These are phyloP conservation scores for Drosophila pectinifera DNA, from an alignment of 1,140 invertebrate genomes.

Conservation along the genomic window DNA sequence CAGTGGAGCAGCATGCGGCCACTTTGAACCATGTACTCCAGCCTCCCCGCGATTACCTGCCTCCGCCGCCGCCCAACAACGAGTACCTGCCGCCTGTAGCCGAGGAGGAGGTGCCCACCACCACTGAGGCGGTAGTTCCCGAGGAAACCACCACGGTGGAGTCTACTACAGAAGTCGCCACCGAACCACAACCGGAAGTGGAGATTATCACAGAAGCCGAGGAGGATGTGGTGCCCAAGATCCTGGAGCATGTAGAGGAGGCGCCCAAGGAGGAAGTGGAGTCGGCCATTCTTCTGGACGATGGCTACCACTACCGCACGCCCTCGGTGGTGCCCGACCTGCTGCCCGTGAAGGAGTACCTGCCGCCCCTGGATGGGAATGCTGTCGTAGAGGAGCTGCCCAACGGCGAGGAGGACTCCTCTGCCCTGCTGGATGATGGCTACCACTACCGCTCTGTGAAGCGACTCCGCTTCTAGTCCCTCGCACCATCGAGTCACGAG, in stretches of 20 bases:
- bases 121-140: slow-evolving; percentile 23
- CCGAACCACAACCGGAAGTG: slow-evolving; percentile 26
- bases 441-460: slow-evolving; percentile 73
- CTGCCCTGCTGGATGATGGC: slow-evolving; percentile 70
- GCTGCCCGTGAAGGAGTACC: slow-evolving; percentile 54
- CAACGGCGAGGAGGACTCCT: slow-evolving; percentile 57
- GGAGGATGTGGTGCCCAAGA: slow-evolving; percentile 36
- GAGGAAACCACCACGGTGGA: slow-evolving; percentile 46
- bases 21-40: slow-evolving; percentile 54
- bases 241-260: slow-evolving; percentile 38
- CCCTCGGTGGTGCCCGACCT: slow-evolving; percentile 58
- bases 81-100: slow-evolving; percentile 51
- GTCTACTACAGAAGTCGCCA: slow-evolving; percentile 45
- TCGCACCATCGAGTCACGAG: neutral
- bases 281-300: slow-evolving; percentile 47
- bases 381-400: slow-evolving; percentile 57
- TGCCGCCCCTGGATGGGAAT: slow-evolving; percentile 64
- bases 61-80: slow-evolving; percentile 45
- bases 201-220: slow-evolving; percentile 32
- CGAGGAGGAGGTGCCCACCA: slow-evolving; percentile 20
- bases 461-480: slow-evolving; percentile 54
- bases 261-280: slow-evolving; percentile 52
- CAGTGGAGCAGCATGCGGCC: slow-evolving; percentile 68
- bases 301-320: slow-evolving; percentile 67
- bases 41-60: slow-evolving; percentile 70